Base-by-base conservation (phyloP, 2,113 vertebrate species). In the Mustela lutreola region DNA sequence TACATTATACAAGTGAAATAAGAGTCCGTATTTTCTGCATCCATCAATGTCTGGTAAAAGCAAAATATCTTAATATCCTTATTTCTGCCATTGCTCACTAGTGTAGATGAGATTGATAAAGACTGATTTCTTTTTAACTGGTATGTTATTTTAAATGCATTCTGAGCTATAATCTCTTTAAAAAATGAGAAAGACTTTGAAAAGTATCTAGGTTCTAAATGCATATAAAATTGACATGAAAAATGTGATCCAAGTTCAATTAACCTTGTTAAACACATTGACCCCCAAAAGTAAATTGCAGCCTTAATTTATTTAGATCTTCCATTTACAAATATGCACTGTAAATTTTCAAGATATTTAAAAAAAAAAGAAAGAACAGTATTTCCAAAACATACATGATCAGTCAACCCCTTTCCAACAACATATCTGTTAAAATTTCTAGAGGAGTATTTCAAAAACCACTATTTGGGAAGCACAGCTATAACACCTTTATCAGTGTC, bases 121-220 rank as follows among this genome's bases (percentile, higher is more conserved):
- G 33, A 94, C 31, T 42, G 5, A 16, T 75, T 73, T 73, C 11
- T 75, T 89, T 95, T 80, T 80, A 62, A 92, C 3, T 48, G 65
- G 21, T 5, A 65, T 39, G 39, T 60, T 92, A 90, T 45, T 63
- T 70, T 83, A 58, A 80, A 33, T 60, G 26, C 10, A 88, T 75
- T 85, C 39, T 73, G 39, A 97, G 80, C 84, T 12, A 36, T 1
- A 97, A 73, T 71, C 28, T 81, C 8, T 83, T 94, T 53, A 4
- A 91, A 93, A 93, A 85, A 75, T 65, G 21, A 80, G 75, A 81
- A 88, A 56, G 53, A 90, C 28, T 82, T 73, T 94, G 58, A 11
- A 79, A 89, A 9, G 89, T 42, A 50, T n/a, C 21, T 94, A 42
- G 10, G 24, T 97, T 85, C 53, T 56, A n/a, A 48, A 31, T 75